These are phyloP conservation scores for Muscicapa striata DNA, from an alignment of 2,797 vertebrate species.

Conservation along the genomic window DNA sequence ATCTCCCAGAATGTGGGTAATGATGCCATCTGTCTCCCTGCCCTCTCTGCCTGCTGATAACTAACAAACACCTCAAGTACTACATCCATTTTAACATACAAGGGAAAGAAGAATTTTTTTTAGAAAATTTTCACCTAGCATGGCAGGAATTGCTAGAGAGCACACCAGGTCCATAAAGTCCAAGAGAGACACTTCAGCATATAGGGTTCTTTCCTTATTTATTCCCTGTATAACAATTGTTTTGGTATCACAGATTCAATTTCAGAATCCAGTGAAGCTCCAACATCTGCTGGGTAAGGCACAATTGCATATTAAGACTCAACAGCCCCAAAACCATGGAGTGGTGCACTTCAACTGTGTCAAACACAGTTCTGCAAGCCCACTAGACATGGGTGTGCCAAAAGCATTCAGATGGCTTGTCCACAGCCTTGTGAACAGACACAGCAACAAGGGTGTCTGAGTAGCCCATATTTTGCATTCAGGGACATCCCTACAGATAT, in stretches of 20 bases:
- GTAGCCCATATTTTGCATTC: background rate
- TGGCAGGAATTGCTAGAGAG: background rate
- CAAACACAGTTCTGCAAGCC: background rate
- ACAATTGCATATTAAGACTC: background rate
- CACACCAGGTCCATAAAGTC: background rate
- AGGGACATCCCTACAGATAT: background rate
- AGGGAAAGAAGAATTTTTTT: background rate
- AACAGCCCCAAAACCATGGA: background rate
- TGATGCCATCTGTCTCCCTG: background rate
- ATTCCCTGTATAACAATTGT: background rate
- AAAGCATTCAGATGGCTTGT: background rate
- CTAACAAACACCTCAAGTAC: background rate
- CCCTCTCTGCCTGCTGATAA: background rate
- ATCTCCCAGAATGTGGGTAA: background rate
- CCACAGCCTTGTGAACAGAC: background rate
- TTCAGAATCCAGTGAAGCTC: background rate
- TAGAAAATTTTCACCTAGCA: background rate
- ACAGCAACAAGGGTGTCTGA: background rate
- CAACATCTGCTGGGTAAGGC: background rate
- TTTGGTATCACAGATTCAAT: background rate
- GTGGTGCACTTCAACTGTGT: background rate
- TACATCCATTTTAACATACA: background rate
- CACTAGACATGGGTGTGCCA: background rate
- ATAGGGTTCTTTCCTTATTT: background rate
- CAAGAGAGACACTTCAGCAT: background rate